These are phyloP conservation scores for Mesorhabditis belari DNA, from an alignment of 2,888 invertebrate species.

Conservation along the genomic window DNA sequence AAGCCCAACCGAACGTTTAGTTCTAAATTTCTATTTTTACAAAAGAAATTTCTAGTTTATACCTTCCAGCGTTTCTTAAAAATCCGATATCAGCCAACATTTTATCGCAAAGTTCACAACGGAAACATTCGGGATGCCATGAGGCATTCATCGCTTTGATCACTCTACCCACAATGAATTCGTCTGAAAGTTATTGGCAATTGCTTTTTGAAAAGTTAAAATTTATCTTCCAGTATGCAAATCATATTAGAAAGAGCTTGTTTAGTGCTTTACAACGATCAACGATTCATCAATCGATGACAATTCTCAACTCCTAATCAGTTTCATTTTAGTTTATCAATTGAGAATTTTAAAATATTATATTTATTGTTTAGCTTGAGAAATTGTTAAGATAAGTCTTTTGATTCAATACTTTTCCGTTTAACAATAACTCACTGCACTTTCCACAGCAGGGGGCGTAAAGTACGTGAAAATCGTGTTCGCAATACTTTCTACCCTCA, in stretches of 20 bases:
- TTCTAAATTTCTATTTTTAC: too few relatives aligned
- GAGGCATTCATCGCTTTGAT: constrained; percentile 98
- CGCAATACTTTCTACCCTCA: constrained; percentile 97
- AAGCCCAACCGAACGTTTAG: too few relatives aligned
- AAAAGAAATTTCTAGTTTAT: background rate
- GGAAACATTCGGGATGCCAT: constrained; percentile 97
- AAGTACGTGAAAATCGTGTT: constrained; percentile 93
- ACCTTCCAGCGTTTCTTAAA: constrained; percentile 68
- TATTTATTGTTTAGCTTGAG: background rate
- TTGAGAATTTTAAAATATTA: background rate
- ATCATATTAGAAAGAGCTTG: too few relatives aligned
- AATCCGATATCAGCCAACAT: constrained; percentile 94
- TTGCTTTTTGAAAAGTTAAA: constrained; percentile 1
- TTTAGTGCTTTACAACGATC: too few relatives aligned
- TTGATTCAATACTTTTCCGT: background rate
- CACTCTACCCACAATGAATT: constrained; percentile 95
- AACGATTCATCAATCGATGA: too few relatives aligned
- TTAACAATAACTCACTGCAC: constrained; percentile 67
- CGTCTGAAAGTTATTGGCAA: constrained; percentile 55
- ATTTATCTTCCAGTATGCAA: too few relatives aligned
- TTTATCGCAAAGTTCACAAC: constrained; percentile 83
- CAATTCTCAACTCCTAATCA: too few relatives aligned
- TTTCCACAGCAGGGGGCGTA: constrained; percentile 79
- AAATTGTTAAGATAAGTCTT: constrained; percentile 1
- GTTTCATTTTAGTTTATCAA: too few relatives aligned